phyloP scores from a whole-genome alignment of 2,888 invertebrate species.

The Apamea anceps region DNA sequence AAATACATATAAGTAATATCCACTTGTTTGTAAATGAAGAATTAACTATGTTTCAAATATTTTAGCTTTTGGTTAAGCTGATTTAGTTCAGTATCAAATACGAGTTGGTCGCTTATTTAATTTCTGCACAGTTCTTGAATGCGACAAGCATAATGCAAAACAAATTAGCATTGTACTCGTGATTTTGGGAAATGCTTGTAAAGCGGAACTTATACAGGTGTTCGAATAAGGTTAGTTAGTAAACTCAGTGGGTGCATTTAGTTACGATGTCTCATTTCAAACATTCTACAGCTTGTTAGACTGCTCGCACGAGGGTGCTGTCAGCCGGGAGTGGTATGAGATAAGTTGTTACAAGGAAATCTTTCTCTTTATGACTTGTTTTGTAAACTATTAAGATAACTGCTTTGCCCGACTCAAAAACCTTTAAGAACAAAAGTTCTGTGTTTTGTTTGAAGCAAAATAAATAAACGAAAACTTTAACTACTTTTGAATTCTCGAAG shows the following conservation, averaged over 20 bases:
- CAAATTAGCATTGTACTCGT: background rate
- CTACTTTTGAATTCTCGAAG: background rate
- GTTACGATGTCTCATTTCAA: background rate
- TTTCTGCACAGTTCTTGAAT: background rate
- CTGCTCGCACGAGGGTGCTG: background rate
- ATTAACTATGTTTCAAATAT: too few species aligned
- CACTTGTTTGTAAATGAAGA: too few species aligned
- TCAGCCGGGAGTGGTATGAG: background rate
- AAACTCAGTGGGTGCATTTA: background rate
- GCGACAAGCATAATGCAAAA: background rate
- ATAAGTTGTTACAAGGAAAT: background rate
- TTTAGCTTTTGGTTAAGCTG: background rate
- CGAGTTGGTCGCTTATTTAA: background rate
- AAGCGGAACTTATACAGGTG: background rate
- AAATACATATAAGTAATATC: too few species aligned
- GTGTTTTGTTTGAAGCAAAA: background rate
- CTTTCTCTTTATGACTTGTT: background rate
- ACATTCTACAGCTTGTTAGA: background rate
- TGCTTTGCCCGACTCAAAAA: background rate
- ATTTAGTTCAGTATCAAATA: background rate
- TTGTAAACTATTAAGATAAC: background rate
- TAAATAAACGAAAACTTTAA: background rate
- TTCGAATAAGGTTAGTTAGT: background rate
- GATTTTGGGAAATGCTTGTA: background rate
- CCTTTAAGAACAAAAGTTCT: background rate